Conservation (phyloP, 2,888 invertebrate genomes). For the Boloria selene region DNA sequence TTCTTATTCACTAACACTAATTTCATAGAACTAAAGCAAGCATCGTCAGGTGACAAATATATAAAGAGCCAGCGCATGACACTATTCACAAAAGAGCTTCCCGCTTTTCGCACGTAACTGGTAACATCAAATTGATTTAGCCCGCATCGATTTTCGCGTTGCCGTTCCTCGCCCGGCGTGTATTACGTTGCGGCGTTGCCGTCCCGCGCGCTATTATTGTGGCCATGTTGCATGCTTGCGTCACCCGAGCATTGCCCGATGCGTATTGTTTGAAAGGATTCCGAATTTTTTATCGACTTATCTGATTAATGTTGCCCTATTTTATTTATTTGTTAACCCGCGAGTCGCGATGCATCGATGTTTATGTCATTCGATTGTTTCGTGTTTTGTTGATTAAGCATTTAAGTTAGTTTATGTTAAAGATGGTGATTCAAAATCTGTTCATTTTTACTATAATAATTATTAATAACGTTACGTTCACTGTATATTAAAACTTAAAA, state of each 20-base stretch:
- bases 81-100: background rate
- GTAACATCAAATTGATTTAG: slow-evolving; percentile 37
- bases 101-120: slow-evolving; percentile 27
- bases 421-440: too few relatives aligned
- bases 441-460: too few relatives aligned
- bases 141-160: slow-evolving; percentile 44
- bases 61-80: background rate
- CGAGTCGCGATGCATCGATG: too few relatives aligned
- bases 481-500: too few relatives aligned
- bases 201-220: slow-evolving; percentile 44
- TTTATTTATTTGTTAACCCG: background rate
- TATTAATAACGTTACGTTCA: too few relatives aligned
- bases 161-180: slow-evolving; percentile 43
- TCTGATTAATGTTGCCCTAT: background rate
- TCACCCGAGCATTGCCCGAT: slow-evolving; percentile 36
- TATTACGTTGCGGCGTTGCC: slow-evolving; percentile 65
- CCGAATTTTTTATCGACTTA: slow-evolving; percentile 8
- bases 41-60: too few relatives aligned
- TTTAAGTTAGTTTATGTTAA: too few relatives aligned
- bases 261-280: background rate
- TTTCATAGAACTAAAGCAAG: too few relatives aligned
- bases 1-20: too few relatives aligned
- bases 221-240: slow-evolving; percentile 38
- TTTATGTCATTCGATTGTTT: too few relatives aligned
- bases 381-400: too few relatives aligned